Evolutionary conservation across 2,888 invertebrate genomes (phyloP), one percentile per base, ranked within the genome.

Genomic region (Theristus sp.): DNA sequence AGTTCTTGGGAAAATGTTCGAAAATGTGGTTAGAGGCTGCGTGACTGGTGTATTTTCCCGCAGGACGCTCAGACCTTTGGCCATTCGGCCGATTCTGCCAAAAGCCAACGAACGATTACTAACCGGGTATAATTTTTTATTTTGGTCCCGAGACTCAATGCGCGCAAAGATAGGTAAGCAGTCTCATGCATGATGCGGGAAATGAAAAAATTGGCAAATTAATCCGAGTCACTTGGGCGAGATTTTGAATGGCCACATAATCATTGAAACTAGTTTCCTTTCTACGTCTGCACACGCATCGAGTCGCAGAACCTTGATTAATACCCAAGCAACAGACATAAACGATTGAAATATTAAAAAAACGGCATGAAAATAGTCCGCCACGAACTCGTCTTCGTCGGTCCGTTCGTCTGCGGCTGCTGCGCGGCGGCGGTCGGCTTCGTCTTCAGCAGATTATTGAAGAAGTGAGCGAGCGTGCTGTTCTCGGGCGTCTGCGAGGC

Each of bases 401-500:
- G 20, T 17, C 49, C 49, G n/a, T 49, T 49, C n/a, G 49, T 49
- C 13, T 10, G 13, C n/a, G 13, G 49, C 3, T 10, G 13, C n/a
- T 17, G 49, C 6, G 20, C n/a, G 3, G 49, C 20, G 3, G 49
- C 3, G 10, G 38, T 38, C n/a, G 49, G 13, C 79, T 91, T 91
- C 82, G 93, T 94, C 78, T 87, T 86, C 69, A 96, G 82, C 72
- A 96, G 81, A 65, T 93, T 93, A 80, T 94, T 94, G 80, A 96
- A 96, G 82, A 96, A 96, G 78, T 87, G 94, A 20, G 94, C 94
- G 65, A 96, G 79, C 60, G 94, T 49, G 49, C 49, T 49, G 49
- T 49, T 49, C n/a, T 49, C 49, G 49, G 49, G 49, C 24, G 49
- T 24, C n/a, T 49, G 49, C 20, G n/a, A 10, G 13, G 49, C 13